Base-by-base conservation (phyloP, 2,113 vertebrate species). In the Cryptotis parvus region DNA sequence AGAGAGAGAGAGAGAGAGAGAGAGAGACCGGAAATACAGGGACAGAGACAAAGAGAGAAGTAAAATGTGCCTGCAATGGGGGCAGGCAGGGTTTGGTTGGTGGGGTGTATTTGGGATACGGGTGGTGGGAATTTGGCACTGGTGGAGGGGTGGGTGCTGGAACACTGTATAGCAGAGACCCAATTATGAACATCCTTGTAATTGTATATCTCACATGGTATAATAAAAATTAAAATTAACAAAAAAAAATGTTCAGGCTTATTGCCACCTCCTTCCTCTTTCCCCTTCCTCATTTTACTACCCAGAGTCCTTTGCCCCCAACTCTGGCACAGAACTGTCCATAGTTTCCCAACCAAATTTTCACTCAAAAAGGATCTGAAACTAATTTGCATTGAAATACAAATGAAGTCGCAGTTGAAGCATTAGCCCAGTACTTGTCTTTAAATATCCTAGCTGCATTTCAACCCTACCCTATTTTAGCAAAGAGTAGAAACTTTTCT, bases 291-390 rank as follows among this genome's bases (percentile, higher is more conserved):
- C 68, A 63, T 80, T 90, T 45, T 29, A 29, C 9, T 79, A 61
- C 88, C 91, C 24, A 11, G 87, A 49, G 81, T 22, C 43, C 65
- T 81, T 43, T 41, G 33, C 31, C 83, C 93, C 45, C 68, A 29
- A 37, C 35, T 41, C 41, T 88, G 49, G 65, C 75, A 70, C 43
- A 69, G 65, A 5, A 33, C 63, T 0, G 0, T 90, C 85, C 76
- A 87, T 61, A 6, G 12, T 76, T 94, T 95, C 90, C 79, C 91
- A 95, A 85, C 18, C 82, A 73, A 75, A 91, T 31, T 29, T 69
- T 69, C 75, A 90, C 72, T 85, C 33, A 88, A 95, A 63, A 95
- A 95, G 94, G 93, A 96, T 94, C 85, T 96, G 96, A 96, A 96
- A 96, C 94, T 95, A 61, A 94, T 95, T 96, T 94, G 88, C 90